A percentile compares a stretch with the other conserved stretches of the same genome.
Evolutionary conservation across 2,888 invertebrate genomes (phyloP).

Genomic region (Capitulum mitella): DNA sequence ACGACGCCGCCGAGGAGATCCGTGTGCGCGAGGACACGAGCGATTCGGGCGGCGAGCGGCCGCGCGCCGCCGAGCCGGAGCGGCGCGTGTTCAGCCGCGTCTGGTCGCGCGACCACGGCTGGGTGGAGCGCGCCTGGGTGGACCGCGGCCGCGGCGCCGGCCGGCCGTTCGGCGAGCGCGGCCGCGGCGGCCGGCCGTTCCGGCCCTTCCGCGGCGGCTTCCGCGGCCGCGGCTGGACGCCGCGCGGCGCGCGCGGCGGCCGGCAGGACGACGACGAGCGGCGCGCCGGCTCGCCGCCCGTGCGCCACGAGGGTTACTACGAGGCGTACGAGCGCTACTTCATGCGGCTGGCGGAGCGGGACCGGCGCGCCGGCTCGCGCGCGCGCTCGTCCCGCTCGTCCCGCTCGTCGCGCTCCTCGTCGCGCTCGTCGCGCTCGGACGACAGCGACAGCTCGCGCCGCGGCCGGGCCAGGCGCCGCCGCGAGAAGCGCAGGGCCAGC

Average conservation of each 20-base stretch:
- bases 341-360: slow-evolving; percentile 15
- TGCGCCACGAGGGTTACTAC: slow-evolving; percentile 16
- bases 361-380: background rate
- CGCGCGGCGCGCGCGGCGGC: background rate
- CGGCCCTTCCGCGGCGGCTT: slow-evolving; percentile 1
- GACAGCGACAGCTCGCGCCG: slow-evolving; percentile 18
- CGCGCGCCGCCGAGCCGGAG: background rate
- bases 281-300: background rate
- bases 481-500: background rate
- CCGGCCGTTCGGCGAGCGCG: background rate
- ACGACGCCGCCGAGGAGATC: background rate
- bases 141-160: background rate
- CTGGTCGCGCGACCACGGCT: background rate
- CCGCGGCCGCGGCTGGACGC: background rate
- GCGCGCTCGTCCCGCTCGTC: background rate
- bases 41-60: background rate
- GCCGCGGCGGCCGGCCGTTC: slow-evolving; percentile 5
- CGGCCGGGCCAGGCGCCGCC: background rate
- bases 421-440: slow-evolving; percentile 4
- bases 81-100: background rate
- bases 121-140: background rate
- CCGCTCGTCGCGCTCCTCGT: background rate
- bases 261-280: background rate
- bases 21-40: slow-evolving; percentile 18
- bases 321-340: slow-evolving; percentile 22